A percentile compares a stretch with the other conserved stretches of the same genome.
These are phyloP conservation scores for Platalea minor DNA, from an alignment of 2,797 vertebrate species.

Conservation along the genomic window DNA sequence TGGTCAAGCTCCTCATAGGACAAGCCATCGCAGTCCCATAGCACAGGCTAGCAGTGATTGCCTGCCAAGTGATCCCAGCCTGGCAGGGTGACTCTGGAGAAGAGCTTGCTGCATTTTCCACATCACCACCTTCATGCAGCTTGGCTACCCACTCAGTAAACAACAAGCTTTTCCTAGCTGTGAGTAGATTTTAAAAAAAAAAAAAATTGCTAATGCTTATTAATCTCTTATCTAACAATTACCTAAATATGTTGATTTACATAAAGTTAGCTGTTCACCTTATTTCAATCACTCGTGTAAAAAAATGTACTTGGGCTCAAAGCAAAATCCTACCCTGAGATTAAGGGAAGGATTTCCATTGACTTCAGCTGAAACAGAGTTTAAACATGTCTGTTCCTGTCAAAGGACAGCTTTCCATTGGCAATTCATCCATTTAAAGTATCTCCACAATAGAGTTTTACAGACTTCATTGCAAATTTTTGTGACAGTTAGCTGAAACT, in stretches of 20 bases:
- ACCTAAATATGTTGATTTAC: background rate
- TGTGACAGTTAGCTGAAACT: background rate
- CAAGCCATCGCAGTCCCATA: conserved; percentile 63
- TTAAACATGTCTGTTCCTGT: background rate
- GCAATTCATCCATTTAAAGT: background rate
- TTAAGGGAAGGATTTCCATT: background rate
- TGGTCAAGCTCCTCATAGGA: conserved; percentile 78
- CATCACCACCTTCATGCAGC: conserved; percentile 45
- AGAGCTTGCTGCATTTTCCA: conserved; percentile 67
- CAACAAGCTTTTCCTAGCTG: conserved; percentile 71
- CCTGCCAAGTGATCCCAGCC: conserved; percentile 66
- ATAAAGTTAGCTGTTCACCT: background rate
- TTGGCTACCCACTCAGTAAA: conserved; percentile 67
- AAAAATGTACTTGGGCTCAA: background rate
- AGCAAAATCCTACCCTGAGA: background rate
- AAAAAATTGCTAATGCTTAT: background rate
- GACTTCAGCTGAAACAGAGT: background rate
- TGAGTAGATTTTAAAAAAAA: conserved; percentile 25
- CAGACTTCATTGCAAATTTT: background rate
- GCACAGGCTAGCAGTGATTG: conserved; percentile 71
- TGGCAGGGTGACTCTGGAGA: conserved; percentile 74
- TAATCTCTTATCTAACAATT: background rate
- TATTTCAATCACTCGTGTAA: background rate
- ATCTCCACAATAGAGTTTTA: background rate
- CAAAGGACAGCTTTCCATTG: background rate